Evolutionary conservation across 2,797 vertebrate species (phyloP).

Genomic region (Tarsius wallacei): DNA sequence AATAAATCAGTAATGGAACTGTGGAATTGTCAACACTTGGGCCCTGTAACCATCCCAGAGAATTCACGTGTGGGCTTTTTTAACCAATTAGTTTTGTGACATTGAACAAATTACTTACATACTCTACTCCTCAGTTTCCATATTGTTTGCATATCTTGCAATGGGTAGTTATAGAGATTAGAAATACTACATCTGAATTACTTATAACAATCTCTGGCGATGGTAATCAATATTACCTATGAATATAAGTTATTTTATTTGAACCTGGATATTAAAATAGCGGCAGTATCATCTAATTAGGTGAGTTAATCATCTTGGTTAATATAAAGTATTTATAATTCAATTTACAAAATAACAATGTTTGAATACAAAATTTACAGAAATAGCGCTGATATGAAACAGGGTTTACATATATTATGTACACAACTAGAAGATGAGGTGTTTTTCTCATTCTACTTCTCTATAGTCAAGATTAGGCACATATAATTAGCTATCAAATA

Average conservation of each 20-base stretch:
- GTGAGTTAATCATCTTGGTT: background rate
- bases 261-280: background rate
- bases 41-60: background rate
- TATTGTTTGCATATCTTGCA: background rate
- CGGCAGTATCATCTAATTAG: background rate
- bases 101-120: background rate
- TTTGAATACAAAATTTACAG: slow-evolving; percentile 39
- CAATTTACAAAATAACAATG: slow-evolving; percentile 50
- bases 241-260: slow-evolving; percentile 1
- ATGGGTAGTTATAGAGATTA: background rate
- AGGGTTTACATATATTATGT: slow-evolving; percentile 20
- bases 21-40: background rate
- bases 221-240: background rate
- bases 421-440: background rate
- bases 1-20: background rate
- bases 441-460: slow-evolving; percentile 52
- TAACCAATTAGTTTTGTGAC: background rate
- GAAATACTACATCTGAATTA: background rate
- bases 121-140: background rate
- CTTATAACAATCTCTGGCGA: background rate
- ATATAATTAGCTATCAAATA: background rate
- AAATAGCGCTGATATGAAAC: slow-evolving; percentile 7
- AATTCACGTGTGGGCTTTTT: background rate
- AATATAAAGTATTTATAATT: background rate
- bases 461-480: background rate